Evolutionary conservation across 2,888 invertebrate genomes (phyloP).

Genomic region (Helobdella robusta): DNA sequence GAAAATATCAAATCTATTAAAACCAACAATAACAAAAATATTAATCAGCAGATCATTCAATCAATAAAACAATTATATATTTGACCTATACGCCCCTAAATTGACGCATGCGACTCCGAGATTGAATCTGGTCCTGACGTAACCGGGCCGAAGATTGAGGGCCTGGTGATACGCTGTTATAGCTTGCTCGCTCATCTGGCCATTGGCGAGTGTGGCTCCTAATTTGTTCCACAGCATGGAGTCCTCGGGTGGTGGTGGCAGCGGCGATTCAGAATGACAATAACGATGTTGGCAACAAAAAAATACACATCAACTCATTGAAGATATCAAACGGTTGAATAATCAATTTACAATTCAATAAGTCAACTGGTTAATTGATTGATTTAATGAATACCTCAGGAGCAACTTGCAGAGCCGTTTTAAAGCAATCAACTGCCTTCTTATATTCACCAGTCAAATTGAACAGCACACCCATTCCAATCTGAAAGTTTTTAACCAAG

Average conservation of each 20-base stretch:
- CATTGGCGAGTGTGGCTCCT: slow-evolving; percentile 93
- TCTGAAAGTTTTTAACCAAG: slow-evolving; percentile 45
- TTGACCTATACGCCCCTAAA: slow-evolving; percentile 70
- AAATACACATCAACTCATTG: too few relatives aligned
- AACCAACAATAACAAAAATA: slow-evolving; percentile 4
- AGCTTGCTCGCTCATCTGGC: slow-evolving; percentile 85
- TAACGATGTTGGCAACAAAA: too few relatives aligned
- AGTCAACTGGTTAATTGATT: too few relatives aligned
- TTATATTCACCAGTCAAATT: slow-evolving; percentile 87
- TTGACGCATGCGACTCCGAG: slow-evolving; percentile 96
- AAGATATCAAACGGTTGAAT: too few relatives aligned
- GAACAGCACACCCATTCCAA: slow-evolving; percentile 85
- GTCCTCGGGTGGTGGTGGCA: too few relatives aligned
- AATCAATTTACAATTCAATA: too few relatives aligned
- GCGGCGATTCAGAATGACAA: too few relatives aligned
- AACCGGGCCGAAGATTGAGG: slow-evolving; percentile 81
- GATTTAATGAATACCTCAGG: too few relatives aligned
- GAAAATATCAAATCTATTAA: slow-evolving; percentile 6
- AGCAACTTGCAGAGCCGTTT: slow-evolving; percentile 72
- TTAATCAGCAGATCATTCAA: neutral
- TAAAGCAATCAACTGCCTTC: slow-evolving; percentile 92
- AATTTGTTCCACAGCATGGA: slow-evolving; percentile 90
- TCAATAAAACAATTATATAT: neutral
- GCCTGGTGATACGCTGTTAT: slow-evolving; percentile 89
- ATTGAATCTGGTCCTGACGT: slow-evolving; percentile 90